A percentile compares a stretch with the other conserved stretches of the same genome.
These are phyloP conservation scores for Drosophila cognata DNA, from an alignment of 2,888 invertebrate genomes.

Conservation along the genomic window DNA sequence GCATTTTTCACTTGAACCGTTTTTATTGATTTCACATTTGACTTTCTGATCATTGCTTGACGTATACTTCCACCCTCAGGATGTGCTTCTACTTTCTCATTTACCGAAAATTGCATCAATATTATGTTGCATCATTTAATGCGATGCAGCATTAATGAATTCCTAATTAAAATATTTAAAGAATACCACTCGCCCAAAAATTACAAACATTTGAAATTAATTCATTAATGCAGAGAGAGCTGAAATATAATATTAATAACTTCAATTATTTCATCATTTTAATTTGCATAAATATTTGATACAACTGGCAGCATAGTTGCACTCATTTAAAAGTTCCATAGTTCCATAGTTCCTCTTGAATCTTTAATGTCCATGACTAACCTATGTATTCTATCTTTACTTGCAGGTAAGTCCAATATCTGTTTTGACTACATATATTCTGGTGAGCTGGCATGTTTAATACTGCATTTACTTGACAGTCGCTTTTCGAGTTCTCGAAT, in stretches of 20 bases:
- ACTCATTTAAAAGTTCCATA: not conserved
- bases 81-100: not conserved
- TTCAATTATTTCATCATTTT: not conserved
- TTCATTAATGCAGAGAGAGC: not conserved
- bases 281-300: not conserved
- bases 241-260: not conserved
- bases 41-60: not conserved
- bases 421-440: not conserved
- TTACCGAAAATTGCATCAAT: not conserved
- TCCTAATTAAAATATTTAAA: not conserved
- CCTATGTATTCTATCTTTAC: not conserved
- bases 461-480: not conserved
- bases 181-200: not conserved
- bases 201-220: not conserved
- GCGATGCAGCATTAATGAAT: not conserved
- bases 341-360: no score
- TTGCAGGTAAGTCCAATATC: constrained; percentile 42
- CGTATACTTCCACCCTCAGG: not conserved
- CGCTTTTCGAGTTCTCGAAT: not conserved
- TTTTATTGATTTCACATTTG: not conserved
- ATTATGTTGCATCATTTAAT: not conserved
- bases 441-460: constrained; percentile 4
- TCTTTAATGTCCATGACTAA: not conserved
- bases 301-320: not conserved
- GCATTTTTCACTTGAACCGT: not conserved